Evolutionary conservation across 1,140 invertebrate genomes (phyloP).

Genomic region (Mercenaria mercenaria): DNA sequence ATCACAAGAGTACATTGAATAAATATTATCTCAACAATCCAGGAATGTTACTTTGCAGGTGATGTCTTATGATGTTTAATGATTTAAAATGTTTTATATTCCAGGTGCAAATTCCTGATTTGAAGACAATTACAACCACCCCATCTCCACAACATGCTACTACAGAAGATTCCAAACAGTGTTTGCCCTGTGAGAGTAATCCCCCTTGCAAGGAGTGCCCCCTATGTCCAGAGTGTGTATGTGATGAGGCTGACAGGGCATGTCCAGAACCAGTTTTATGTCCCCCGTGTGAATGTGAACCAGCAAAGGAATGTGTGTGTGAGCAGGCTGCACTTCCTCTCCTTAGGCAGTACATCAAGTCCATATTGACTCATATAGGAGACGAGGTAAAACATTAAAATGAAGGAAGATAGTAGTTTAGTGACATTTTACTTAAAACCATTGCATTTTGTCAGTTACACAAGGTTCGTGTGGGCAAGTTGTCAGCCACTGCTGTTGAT

Average conservation of each 20-base stretch:
- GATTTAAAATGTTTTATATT: too few relatives aligned
- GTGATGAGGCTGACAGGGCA: neutral
- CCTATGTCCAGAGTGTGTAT: neutral
- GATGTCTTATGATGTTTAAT: too few relatives aligned
- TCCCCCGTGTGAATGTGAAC: slow-evolving; percentile 23
- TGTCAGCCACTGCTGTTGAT: too few relatives aligned
- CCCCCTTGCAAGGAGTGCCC: neutral
- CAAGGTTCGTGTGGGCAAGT: too few relatives aligned
- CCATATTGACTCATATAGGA: slow-evolving; percentile 22
- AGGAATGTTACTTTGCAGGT: too few relatives aligned
- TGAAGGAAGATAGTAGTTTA: too few relatives aligned
- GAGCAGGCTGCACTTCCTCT: slow-evolving; percentile 45
- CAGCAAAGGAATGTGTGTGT: slow-evolving; percentile 1
- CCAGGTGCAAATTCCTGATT: neutral
- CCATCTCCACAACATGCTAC: neutral
- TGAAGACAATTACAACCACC: neutral
- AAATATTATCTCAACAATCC: too few relatives aligned
- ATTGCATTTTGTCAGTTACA: too few relatives aligned
- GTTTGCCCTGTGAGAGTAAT: neutral
- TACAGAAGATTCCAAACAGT: neutral
- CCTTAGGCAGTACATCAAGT: slow-evolving; percentile 16
- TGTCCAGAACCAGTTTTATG: neutral
- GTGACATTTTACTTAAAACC: too few relatives aligned
- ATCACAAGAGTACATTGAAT: too few relatives aligned
- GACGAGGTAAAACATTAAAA: slow-evolving; percentile 52